phyloP scores from a whole-genome alignment of 2,888 invertebrate species.

The Pachydiplax longipennis region DNA sequence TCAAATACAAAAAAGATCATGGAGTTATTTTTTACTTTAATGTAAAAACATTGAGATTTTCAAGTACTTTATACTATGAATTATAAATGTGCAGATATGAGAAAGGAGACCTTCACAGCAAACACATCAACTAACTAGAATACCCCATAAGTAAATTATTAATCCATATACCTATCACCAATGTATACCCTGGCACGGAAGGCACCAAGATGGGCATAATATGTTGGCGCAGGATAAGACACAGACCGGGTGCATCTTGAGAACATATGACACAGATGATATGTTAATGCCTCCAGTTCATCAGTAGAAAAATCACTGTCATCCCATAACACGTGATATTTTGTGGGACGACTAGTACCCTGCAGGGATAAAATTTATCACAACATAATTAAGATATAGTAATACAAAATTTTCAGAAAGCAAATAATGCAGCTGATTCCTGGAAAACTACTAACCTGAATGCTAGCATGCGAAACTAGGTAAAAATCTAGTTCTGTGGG shows the following conservation, averaged over 20 bases:
- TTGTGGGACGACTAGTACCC: conserved; percentile 85
- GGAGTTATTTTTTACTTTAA: too few species aligned
- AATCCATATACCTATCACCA: conserved; percentile 53
- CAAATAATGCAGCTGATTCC: not conserved
- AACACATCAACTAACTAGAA: not conserved
- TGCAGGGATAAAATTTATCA: conserved; percentile 60
- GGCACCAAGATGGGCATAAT: conserved; percentile 87
- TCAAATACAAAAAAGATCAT: too few species aligned
- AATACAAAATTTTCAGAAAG: not conserved
- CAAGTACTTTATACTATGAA: too few species aligned
- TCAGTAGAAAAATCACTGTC: conserved; percentile 75
- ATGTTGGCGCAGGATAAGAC: conserved; percentile 87
- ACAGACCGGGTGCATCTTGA: conserved; percentile 83
- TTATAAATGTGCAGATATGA: not conserved
- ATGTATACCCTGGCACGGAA: conserved; percentile 68
- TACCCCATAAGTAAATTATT: not conserved
- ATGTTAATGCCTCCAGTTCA: conserved; percentile 79
- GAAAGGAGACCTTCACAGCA: not conserved
- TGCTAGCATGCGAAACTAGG: conserved; percentile 71
- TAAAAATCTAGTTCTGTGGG: conserved; percentile 89
- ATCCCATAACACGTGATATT: conserved; percentile 85
- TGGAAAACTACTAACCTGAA: conserved; percentile 57
- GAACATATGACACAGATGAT: conserved; percentile 85
- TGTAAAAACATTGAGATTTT: too few species aligned
- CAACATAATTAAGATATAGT: not conserved